A percentile compares a stretch with the other conserved stretches of the same genome.
These are phyloP conservation scores for Desoria tigrina DNA, from an alignment of 2,888 invertebrate species.

Conservation along the genomic window DNA sequence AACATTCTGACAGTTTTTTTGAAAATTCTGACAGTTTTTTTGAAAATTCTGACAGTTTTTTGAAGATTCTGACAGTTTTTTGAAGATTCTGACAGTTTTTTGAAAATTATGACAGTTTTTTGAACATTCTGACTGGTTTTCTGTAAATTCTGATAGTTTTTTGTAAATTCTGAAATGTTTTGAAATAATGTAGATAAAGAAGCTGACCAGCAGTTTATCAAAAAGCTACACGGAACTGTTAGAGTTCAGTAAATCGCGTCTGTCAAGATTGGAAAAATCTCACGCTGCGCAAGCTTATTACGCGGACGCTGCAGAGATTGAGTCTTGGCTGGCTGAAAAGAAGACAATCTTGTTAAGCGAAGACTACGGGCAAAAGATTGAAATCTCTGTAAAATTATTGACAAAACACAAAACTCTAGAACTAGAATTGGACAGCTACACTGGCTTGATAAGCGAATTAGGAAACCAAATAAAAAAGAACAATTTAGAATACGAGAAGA, in stretches of 20 bases:
- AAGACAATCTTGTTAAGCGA: conserved; percentile 77
- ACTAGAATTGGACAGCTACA: conserved; percentile 86
- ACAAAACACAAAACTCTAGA: conserved; percentile 93
- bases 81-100: no score
- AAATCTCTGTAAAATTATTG: conserved; percentile 85
- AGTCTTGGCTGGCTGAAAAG: conserved; percentile 88
- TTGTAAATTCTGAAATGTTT: no score
- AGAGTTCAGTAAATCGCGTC: conserved; percentile 70
- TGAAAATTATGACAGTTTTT: no score
- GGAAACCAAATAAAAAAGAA: conserved; percentile 79
- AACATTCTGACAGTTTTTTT: no score
- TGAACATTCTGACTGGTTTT: no score
- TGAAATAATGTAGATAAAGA: conserved; percentile 56
- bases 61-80: no score
- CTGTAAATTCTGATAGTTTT: no score
- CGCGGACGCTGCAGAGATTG: conserved; percentile 87
- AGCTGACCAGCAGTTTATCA: conserved; percentile 69
- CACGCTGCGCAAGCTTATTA: conserved; percentile 88
- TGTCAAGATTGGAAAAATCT: conserved; percentile 77
- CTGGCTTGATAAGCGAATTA: conserved; percentile 89
- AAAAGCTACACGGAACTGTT: conserved; percentile 70
- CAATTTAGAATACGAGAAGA: conserved; percentile 77
- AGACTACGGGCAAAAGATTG: conserved; percentile 83
- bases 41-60: no score
- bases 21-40: no score